A percentile compares a stretch with the other conserved stretches of the same genome.
Conservation (phyloP, 2,888 invertebrate genomes). For the Neria commutata region DNA sequence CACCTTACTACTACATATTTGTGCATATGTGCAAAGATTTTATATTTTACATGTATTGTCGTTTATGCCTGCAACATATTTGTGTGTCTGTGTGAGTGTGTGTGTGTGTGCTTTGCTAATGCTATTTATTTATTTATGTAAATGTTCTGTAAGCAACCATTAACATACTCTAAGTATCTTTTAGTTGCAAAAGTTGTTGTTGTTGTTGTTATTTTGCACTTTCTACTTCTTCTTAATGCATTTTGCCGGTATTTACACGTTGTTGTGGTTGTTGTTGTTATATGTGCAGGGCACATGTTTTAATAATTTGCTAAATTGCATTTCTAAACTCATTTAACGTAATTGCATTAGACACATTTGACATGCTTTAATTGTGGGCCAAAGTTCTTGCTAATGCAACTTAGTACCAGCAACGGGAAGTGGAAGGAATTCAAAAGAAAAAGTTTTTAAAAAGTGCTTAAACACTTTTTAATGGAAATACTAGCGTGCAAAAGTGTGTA, state of each 20-base stretch:
- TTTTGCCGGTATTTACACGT: constrained; percentile 18
- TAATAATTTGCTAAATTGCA: constrained; percentile 51
- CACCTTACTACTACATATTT: not conserved
- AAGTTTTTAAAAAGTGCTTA: too few species aligned
- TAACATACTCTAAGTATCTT: not conserved
- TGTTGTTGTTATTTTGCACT: constrained; percentile 8
- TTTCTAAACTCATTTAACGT: constrained; percentile 46
- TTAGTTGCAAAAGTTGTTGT: not conserved
- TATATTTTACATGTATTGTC: constrained; percentile 9
- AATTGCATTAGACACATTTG: constrained; percentile 54
- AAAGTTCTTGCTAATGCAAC: constrained; percentile 21
- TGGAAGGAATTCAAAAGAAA: too few species aligned
- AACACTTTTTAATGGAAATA: too few species aligned
- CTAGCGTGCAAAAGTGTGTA: too few species aligned
- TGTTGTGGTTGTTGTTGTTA: constrained; percentile 22
- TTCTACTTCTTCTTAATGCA: constrained; percentile 16
- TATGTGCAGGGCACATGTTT: constrained; percentile 19
- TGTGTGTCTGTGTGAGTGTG: too few species aligned
- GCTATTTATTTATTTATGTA: not conserved
- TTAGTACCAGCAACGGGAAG: not conserved
- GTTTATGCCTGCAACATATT: not conserved
- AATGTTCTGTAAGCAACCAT: not conserved
- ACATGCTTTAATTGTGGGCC: constrained; percentile 37
- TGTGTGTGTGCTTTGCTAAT: too few species aligned
- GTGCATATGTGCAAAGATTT: not conserved